Conservation (phyloP, 2,797 vertebrate genomes). For the Aselliscus stoliczkanus region DNA sequence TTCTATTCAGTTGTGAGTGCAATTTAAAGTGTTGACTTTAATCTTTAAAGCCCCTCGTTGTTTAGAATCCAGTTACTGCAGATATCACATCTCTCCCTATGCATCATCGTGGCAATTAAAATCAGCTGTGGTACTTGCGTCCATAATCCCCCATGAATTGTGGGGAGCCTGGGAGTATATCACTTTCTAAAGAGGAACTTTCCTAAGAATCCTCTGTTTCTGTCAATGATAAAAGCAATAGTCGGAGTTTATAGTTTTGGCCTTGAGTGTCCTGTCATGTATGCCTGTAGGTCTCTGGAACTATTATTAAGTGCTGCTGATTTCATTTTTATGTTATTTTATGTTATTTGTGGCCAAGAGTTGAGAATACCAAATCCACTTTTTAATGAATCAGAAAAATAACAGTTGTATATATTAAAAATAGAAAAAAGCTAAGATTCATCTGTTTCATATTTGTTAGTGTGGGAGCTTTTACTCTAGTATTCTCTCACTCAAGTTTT, state of each 20-base stretch:
- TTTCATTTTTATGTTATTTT: slow-evolving; percentile 46
- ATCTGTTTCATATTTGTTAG: slow-evolving; percentile 74
- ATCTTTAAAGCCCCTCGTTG: slow-evolving; percentile 68
- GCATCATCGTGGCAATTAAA: slow-evolving; percentile 63
- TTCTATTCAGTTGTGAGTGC: slow-evolving; percentile 45
- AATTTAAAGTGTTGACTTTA: slow-evolving; percentile 69
- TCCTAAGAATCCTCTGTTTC: neutral
- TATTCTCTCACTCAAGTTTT: slow-evolving; percentile 58
- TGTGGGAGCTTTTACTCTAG: slow-evolving; percentile 67
- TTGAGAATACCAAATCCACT: slow-evolving; percentile 47
- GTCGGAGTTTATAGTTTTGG: neutral
- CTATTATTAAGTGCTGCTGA: slow-evolving; percentile 2
- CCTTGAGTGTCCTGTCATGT: neutral
- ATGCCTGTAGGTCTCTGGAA: neutral
- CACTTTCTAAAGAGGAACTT: slow-evolving; percentile 50
- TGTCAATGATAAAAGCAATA: slow-evolving; percentile 43
- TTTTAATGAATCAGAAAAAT: slow-evolving; percentile 60
- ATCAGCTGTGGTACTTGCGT: slow-evolving; percentile 36
- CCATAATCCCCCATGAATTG: slow-evolving; percentile 11
- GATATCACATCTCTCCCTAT: slow-evolving; percentile 59
- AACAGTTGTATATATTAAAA: slow-evolving; percentile 49
- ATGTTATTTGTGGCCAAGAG: slow-evolving; percentile 31
- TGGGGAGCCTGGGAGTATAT: slow-evolving; percentile 24
- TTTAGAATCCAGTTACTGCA: slow-evolving; percentile 51
- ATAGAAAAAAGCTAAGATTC: slow-evolving; percentile 52